These are phyloP conservation scores for Mustela lutreola DNA, from an alignment of 2,113 vertebrate genomes.

Conservation along the genomic window DNA sequence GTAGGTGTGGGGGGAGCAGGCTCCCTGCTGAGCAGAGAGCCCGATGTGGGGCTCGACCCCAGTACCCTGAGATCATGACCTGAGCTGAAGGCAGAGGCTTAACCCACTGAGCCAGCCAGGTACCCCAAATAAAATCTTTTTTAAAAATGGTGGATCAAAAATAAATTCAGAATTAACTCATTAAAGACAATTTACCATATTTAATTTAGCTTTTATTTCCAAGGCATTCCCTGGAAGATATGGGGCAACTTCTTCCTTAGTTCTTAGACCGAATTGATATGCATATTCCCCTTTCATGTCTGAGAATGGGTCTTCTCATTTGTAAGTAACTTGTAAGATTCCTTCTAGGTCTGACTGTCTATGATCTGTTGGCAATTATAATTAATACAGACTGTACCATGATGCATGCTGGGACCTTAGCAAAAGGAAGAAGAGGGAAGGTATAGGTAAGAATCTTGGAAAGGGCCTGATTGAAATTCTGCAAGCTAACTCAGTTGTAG, in stretches of 20 bases:
- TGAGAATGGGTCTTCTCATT: conserved; percentile 1
- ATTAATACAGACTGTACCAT: background rate
- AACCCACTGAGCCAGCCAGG: no score
- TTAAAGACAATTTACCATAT: background rate
- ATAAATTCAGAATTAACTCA: conserved; percentile 27
- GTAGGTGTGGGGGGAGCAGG: no score
- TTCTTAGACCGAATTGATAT: background rate
- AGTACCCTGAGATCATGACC: no score
- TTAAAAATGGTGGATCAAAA: background rate
- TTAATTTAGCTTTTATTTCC: conserved; percentile 44
- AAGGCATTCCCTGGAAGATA: background rate
- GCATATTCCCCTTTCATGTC: background rate
- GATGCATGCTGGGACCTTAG: background rate
- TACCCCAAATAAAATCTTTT: no score
- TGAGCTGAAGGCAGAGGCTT: no score
- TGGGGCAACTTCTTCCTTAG: background rate
- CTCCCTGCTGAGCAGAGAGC: no score
- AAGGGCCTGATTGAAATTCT: background rate
- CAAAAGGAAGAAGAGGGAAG: conserved; percentile 37
- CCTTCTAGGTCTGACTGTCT: background rate
- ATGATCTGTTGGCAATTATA: background rate
- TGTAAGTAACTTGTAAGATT: background rate
- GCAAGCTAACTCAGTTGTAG: background rate
- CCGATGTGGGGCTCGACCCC: no score
- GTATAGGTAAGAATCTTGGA: background rate